Percentiles rank a stretch among this genome's conserved stretches.
Evolutionary conservation across 2,113 vertebrate species (phyloP).

Genomic region (Percopsis transmontana): DNA sequence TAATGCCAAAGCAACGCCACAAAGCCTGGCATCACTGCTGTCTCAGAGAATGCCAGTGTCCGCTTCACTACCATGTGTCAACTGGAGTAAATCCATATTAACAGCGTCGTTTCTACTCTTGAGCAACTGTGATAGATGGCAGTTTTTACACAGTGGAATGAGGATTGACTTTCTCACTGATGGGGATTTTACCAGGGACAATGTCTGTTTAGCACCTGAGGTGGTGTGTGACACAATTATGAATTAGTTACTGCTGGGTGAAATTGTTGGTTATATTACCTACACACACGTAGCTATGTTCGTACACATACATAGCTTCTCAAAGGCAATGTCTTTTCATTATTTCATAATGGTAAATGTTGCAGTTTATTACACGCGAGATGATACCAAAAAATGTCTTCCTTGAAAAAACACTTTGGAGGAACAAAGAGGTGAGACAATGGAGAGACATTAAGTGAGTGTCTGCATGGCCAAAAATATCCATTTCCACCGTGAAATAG

Average conservation of each 20-base stretch:
- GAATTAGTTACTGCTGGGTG: no score
- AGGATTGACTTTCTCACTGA: no score
- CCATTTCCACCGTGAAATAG: conserved; percentile 34
- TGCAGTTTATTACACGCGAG: conserved; percentile 16
- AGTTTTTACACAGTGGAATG: conserved; percentile 14
- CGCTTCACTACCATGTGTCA: conserved; percentile 45
- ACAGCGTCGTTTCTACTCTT: conserved; percentile 30
- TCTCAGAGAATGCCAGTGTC: conserved; percentile 53
- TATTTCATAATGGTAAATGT: background rate
- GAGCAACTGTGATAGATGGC: conserved; percentile 28
- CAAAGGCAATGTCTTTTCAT: background rate
- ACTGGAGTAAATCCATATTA: conserved; percentile 49
- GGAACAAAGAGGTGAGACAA: conserved; percentile 37
- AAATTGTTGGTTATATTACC: no score
- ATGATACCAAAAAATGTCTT: conserved; percentile 59
- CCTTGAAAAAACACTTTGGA: conserved; percentile 67
- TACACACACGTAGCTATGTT: background rate
- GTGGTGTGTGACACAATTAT: no score
- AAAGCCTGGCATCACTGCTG: conserved; percentile 50
- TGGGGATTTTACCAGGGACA: no score
- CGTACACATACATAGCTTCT: background rate
- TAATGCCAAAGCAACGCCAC: conserved; percentile 50
- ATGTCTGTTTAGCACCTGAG: no score
- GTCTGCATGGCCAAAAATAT: conserved; percentile 45
- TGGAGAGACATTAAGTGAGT: conserved; percentile 55